Evolutionary conservation across 2,113 vertebrate genomes (phyloP), one percentile per base, ranked within the genome.

Genomic region (Barbus barbus): DNA sequence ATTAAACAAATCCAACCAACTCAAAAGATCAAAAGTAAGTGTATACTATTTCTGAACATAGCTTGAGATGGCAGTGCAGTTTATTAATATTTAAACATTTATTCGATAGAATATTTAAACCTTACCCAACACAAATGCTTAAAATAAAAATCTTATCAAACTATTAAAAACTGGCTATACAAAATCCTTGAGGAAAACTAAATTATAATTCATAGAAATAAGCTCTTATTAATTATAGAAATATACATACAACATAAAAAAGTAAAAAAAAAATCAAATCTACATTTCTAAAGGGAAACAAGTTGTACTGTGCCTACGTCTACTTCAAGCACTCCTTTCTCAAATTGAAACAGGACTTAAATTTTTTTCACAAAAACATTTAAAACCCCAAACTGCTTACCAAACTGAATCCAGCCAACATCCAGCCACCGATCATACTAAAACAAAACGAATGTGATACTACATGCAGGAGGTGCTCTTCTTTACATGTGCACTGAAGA

Each of bases 331-430:
- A n/a, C 20, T 38, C 33, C 2, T 38, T 38, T 36, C 33, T 71
- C 33, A 48, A 28, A 48, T 13, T 48, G 41, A 74, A 53, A 76
- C 73, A 51, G n/a, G 11, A 36, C 12, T 75, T 51, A 8, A 11
- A 31, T 2, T 18, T 8, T 6, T 33, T 67, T 80, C 16, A 46
- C 24, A 44, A 44, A 63, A 18, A 26, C 24, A 28, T 65, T 1
- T 1, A 31, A 13, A 79, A 11, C 38, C 36, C 22, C 5, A 18
- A 53, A n/a, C 22, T 38, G 28, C 80, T 82, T 51, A 51, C 46
- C 65, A 13, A 36, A 72, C 20, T 75, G 75, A 60, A 60, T 78
- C 80, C 46, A 24, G 31, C 26, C 9, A 65, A 24, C 46, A 82
- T 82, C 22, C 65, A 82, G 65, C 9, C 46, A 18, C 11, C 1